Evolutionary conservation across 92 coral and sea anemone species (phyloP).

Genomic region (Zoanthus gigantus): DNA sequence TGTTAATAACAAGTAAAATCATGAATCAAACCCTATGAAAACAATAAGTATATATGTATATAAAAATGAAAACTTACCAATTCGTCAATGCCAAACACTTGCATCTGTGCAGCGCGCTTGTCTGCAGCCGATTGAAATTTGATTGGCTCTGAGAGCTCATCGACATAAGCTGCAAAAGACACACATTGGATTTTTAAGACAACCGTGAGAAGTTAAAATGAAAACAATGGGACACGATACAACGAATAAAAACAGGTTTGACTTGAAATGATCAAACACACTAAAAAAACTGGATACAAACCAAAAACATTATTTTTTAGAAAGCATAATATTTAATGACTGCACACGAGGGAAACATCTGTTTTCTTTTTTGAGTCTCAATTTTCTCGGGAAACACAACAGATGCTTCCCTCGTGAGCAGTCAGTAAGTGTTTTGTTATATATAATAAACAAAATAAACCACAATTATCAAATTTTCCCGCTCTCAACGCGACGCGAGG

Average conservation of each 20-base stretch:
- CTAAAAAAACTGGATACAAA: background rate
- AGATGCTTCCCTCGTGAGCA: background rate
- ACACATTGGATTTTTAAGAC: background rate
- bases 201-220: background rate
- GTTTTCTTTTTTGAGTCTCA: no score
- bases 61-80: constrained; percentile 46
- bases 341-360: no score
- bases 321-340: no score
- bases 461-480: no score
- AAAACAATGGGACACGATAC: background rate
- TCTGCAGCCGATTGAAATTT: constrained; percentile 97
- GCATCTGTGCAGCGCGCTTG: constrained; percentile 95
- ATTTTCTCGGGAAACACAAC: no score
- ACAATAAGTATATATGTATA: background rate
- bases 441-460: no score
- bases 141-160: constrained; percentile 96
- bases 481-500: no score
- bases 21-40: background rate
- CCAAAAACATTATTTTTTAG: no score
- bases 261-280: background rate
- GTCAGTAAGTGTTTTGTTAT: no score
- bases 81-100: constrained; percentile 89
- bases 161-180: constrained; percentile 77
- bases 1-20: background rate
- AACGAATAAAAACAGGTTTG: background rate